Evolutionary conservation across 2,888 invertebrate species (phyloP).

Genomic region (Bibio marci): DNA sequence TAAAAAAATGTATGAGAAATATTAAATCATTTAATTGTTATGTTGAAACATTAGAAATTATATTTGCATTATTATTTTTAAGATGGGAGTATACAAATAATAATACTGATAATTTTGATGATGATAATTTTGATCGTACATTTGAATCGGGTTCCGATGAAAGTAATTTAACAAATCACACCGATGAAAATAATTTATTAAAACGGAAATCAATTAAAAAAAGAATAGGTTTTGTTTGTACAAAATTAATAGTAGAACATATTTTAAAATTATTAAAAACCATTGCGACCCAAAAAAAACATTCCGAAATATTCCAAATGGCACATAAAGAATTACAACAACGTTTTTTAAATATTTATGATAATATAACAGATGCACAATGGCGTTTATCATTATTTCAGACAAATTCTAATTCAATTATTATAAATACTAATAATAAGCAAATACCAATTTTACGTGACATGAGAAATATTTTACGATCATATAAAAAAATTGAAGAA

Average conservation of each 20-base stretch:
- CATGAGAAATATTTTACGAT: too few species aligned
- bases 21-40: neutral
- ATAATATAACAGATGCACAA: constrained; percentile 21
- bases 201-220: neutral
- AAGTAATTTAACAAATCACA: neutral
- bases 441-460: too few species aligned
- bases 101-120: neutral
- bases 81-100: constrained; percentile 27
- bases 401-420: neutral
- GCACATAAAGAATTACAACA: constrained; percentile 13
- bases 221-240: constrained; percentile 20
- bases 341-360: constrained; percentile 19
- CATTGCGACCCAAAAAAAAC: neutral
- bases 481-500: too few species aligned
- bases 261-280: constrained; percentile 20
- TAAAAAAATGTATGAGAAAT: neutral
- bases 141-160: too few species aligned
- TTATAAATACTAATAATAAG: too few species aligned
- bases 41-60: constrained; percentile 18
- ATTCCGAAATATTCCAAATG: neutral
- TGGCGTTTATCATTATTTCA: constrained; percentile 24
- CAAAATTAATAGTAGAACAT: constrained; percentile 14
- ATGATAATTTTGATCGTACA: too few species aligned
- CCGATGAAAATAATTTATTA: neutral
- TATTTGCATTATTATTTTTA: constrained; percentile 22